Evolutionary conservation across 1,140 invertebrate genomes (phyloP).

Genomic region (Planococcus citri): DNA sequence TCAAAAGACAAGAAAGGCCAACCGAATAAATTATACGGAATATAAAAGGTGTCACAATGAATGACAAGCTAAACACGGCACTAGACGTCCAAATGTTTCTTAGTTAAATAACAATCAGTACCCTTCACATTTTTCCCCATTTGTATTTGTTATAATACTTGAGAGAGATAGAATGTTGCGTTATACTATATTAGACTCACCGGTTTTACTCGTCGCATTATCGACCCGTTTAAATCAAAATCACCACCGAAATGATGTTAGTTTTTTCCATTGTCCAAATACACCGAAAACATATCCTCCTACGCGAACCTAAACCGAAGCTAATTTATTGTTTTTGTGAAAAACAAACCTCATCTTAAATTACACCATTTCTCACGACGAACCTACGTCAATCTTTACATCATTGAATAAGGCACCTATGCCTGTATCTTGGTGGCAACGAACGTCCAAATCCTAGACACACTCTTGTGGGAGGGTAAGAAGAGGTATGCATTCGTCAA

Average conservation of each 20-base stretch:
- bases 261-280: conserved; percentile 13
- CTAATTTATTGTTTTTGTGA: conserved; percentile 20
- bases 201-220: not conserved
- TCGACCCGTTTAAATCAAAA: conserved; percentile 3
- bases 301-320: not conserved
- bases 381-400: not conserved
- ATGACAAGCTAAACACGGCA: conserved; percentile 17
- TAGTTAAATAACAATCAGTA: conserved; percentile 20
- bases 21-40: conserved; percentile 1
- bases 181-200: no score
- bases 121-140: conserved; percentile 13
- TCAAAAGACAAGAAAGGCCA: conserved; percentile 16
- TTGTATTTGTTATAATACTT: no score
- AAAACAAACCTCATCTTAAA: not conserved
- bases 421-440: not conserved
- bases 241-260: conserved; percentile 12
- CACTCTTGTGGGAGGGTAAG: no score
- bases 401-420: not conserved
- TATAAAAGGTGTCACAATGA: conserved; percentile 20
- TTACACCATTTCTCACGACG: not conserved
- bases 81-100: conserved; percentile 17
- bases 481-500: no score
- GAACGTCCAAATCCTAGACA: no score
- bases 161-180: no score
- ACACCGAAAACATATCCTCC: conserved; percentile 10